Percentiles rank a stretch among this genome's conserved stretches.
phyloP scores from a whole-genome alignment of 2,888 invertebrate species.

The Dicyrtoma fusca region DNA sequence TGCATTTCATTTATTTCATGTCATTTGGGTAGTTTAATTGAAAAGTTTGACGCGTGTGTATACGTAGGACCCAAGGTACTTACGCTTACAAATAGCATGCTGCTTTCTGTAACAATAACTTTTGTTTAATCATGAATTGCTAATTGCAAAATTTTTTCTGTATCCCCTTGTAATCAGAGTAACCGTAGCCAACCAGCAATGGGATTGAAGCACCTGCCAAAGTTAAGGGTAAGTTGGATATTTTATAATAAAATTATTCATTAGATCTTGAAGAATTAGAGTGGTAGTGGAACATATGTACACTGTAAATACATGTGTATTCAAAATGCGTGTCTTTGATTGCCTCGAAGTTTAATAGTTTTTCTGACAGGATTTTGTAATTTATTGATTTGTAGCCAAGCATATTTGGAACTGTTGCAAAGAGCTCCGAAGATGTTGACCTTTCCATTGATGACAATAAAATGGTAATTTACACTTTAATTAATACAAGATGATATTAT shows the following conservation, averaged over 20 bases:
- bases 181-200: constrained; percentile 72
- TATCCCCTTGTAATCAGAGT: constrained; percentile 63
- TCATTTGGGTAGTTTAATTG: too few species aligned
- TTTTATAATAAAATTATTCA: too few species aligned
- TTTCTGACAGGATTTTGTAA: neutral
- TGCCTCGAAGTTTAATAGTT: neutral
- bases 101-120: too few species aligned
- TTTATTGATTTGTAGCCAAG: constrained; percentile 36
- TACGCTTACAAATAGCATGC: neutral
- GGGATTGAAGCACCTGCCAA: constrained; percentile 70
- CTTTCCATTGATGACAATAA: constrained; percentile 18
- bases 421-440: constrained; percentile 28
- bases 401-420: constrained; percentile 40
- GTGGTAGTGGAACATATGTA: neutral
- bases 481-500: neutral
- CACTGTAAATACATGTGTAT: neutral
- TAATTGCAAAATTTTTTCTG: neutral
- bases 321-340: neutral
- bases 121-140: too few species aligned
- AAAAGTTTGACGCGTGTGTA: too few species aligned
- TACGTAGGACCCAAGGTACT: too few species aligned
- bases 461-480: constrained; percentile 17
- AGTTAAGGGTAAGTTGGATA: constrained; percentile 67
- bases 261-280: too few species aligned
- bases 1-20: too few species aligned